These are phyloP conservation scores for Butorides virescens DNA, from an alignment of 2,113 vertebrate species.

Conservation along the genomic window DNA sequence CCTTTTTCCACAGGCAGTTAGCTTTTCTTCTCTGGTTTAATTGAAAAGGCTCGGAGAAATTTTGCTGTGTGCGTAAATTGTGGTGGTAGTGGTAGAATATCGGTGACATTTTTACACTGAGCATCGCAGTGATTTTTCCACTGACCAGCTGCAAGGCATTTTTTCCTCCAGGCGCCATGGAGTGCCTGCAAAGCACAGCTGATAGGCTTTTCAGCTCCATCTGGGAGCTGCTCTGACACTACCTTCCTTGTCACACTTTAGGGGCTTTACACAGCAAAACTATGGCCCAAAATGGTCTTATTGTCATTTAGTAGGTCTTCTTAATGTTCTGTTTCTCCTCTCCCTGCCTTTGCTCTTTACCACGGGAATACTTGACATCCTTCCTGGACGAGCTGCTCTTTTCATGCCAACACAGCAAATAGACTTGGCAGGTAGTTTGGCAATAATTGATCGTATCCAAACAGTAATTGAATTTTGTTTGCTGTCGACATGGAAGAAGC, in stretches of 20 bases:
- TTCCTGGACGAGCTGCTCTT: slow-evolving; percentile 18
- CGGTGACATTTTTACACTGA: not conserved
- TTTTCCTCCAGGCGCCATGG: not conserved
- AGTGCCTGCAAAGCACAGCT: not conserved
- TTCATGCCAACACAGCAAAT: slow-evolving; percentile 32
- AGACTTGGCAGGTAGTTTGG: slow-evolving; percentile 33
- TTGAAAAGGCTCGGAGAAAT: not conserved
- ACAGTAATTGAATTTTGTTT: slow-evolving; percentile 62
- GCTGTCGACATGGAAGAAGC: not conserved
- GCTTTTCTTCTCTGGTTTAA: not conserved
- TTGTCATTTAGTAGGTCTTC: not conserved
- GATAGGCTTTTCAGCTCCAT: slow-evolving; percentile 14
- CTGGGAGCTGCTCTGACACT: slow-evolving; percentile 5
- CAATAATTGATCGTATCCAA: slow-evolving; percentile 60
- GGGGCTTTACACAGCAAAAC: slow-evolving; percentile 10
- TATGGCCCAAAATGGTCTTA: not conserved
- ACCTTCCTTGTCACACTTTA: not conserved
- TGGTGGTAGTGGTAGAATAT: not conserved
- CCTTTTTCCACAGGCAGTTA: not conserved
- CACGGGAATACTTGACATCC: not conserved
- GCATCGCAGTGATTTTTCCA: not conserved
- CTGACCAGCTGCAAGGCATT: slow-evolving; percentile 23
- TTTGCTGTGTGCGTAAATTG: not conserved
- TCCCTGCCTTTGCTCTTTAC: not conserved
- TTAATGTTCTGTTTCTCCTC: slow-evolving; percentile 29